Percentiles rank a stretch among this genome's conserved stretches.
Conservation (phyloP, 2,113 vertebrate species). For the Pseudonaja textilis region DNA sequence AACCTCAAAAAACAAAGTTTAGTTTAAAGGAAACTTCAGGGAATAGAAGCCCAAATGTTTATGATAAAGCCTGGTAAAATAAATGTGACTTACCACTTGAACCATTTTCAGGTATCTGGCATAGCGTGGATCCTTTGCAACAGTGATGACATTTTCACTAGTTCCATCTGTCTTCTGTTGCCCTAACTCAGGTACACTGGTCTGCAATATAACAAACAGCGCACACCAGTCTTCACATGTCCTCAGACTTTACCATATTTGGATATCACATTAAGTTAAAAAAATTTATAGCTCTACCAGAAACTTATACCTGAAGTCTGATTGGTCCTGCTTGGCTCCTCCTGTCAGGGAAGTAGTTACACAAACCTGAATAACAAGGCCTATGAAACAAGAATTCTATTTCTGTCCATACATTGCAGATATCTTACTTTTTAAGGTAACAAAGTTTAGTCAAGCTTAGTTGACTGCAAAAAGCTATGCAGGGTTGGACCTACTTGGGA, state of each 20-base stretch:
- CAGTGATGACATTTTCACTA: slow-evolving; percentile 80
- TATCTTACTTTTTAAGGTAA: neutral
- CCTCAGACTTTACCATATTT: slow-evolving; percentile 3
- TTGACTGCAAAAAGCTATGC: neutral
- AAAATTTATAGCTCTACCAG: neutral
- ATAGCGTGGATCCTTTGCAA: slow-evolving; percentile 93
- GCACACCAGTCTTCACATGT: slow-evolving; percentile 43
- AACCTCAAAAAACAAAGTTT: neutral
- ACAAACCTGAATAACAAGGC: neutral
- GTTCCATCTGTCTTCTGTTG: slow-evolving; percentile 65
- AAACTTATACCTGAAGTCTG: neutral
- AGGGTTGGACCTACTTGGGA: neutral
- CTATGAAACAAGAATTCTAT: neutral
- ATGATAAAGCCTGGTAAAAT: slow-evolving; percentile 40
- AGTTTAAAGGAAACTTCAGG: neutral
- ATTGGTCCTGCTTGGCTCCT: neutral
- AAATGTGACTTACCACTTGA: slow-evolving; percentile 86
- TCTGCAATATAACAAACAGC: slow-evolving; percentile 60
- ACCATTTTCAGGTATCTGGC: slow-evolving; percentile 98
- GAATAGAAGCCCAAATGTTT: neutral
- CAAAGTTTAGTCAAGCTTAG: neutral
- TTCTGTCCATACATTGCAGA: neutral
- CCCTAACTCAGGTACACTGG: slow-evolving; percentile 61
- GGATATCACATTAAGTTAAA: neutral
- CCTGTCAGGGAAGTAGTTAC: neutral